Evolutionary conservation across 1,140 invertebrate genomes (phyloP).

Genomic region (Pogonomyrmex californicus): DNA sequence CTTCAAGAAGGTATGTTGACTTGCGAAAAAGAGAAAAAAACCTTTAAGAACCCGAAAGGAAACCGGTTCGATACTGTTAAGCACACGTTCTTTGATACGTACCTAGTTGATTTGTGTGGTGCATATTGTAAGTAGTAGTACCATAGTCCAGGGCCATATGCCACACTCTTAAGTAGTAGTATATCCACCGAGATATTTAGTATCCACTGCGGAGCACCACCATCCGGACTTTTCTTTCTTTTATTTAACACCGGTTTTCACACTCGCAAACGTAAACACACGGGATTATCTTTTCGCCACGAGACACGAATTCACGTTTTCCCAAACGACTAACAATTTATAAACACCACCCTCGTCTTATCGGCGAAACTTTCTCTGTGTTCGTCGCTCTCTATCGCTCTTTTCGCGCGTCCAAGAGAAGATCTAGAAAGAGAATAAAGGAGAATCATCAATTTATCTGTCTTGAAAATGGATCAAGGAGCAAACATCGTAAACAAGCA

Average conservation of each 20-base stretch:
- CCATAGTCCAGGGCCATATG: constrained; percentile 84
- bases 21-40: neutral
- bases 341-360: constrained; percentile 46
- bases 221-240: constrained; percentile 3
- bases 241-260: constrained; percentile 34
- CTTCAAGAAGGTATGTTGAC: neutral
- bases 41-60: neutral
- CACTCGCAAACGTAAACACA: constrained; percentile 49
- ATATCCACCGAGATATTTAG: constrained; percentile 51
- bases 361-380: constrained; percentile 33
- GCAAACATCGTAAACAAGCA: neutral
- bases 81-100: constrained; percentile 67
- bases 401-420: constrained; percentile 48
- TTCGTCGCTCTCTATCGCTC: constrained; percentile 31
- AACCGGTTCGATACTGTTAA: constrained; percentile 22
- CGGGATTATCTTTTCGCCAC: constrained; percentile 39
- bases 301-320: constrained; percentile 14
- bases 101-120: constrained; percentile 85
- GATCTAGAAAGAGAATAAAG: constrained; percentile 62
- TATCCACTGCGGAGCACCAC: constrained; percentile 39
- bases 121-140: constrained; percentile 83
- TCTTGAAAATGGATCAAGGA: neutral
- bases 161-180: constrained; percentile 66
- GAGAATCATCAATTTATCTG: constrained; percentile 49
- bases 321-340: constrained; percentile 21